A percentile compares a stretch with the other conserved stretches of the same genome.
Evolutionary conservation across 2,888 invertebrate species (phyloP).

Genomic region (Aphidius colemani): DNA sequence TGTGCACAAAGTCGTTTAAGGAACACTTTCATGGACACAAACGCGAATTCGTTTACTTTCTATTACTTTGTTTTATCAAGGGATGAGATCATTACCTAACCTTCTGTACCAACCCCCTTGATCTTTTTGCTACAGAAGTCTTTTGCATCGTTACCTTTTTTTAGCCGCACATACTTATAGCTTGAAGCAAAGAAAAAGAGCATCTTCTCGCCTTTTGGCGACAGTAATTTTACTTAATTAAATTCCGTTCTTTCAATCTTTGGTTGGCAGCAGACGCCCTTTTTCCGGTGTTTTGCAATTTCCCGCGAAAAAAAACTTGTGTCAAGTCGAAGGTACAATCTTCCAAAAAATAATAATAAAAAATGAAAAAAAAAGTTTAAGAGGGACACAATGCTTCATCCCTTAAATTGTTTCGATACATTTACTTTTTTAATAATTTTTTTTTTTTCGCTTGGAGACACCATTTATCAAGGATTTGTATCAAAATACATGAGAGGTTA

Average conservation of each 20-base stretch:
- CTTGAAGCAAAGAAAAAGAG: slow-evolving; percentile 30
- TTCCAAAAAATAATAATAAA: no score
- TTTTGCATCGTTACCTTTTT: slow-evolving; percentile 44
- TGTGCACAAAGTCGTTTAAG: slow-evolving; percentile 13
- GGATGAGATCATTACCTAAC: slow-evolving; percentile 54
- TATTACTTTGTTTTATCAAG: slow-evolving; percentile 56
- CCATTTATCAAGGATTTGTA: no score
- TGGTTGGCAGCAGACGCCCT: slow-evolving; percentile 27
- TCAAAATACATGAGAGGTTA: no score
- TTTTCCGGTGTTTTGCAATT: slow-evolving; percentile 24
- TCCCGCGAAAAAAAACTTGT: slow-evolving; percentile 14
- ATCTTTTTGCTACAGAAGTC: slow-evolving; percentile 30
- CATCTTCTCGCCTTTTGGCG: slow-evolving; percentile 36
- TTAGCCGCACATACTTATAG: slow-evolving; percentile 25
- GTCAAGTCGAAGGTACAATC: slow-evolving; percentile 1
- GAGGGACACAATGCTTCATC: no score
- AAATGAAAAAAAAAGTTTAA: no score
- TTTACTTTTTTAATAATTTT: no score
- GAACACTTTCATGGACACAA: not conserved
- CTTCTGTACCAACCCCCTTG: slow-evolving; percentile 13
- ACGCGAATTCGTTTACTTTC: slow-evolving; percentile 54
- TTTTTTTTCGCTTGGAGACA: no score
- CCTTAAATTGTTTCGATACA: no score
- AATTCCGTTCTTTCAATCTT: slow-evolving; percentile 59
- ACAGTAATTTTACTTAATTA: slow-evolving; percentile 55